Base-by-base conservation (phyloP, 1,140 invertebrate species). In the Lasioglossum albipes region DNA sequence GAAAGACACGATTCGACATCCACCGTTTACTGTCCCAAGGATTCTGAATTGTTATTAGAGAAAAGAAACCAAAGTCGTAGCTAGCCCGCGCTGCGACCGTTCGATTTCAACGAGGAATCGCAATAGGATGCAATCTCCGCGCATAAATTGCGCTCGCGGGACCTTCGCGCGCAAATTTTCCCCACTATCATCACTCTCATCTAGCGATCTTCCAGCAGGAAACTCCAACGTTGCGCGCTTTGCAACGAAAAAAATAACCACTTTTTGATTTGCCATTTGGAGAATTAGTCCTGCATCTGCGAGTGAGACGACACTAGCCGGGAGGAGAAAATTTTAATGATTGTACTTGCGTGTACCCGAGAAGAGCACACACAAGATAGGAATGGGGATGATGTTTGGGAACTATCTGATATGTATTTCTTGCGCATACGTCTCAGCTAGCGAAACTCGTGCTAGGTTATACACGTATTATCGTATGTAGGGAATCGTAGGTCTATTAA, bases 401-500 rank as follows among this genome's bases (percentile, higher is more conserved):
- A 78, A 54, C 45, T 64, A 73, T 80, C 73, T 86, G 84, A 81
- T 80, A 54, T 86, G 75, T 81, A 81, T 87, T 73, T 87, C 79
- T 87, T 80, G 79, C 85, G 83, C 86, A 82, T 84, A 88, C 84
- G 82, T 84, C 86, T 85, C 81, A 85, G 76, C 75, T 84, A 82
- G 65, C 84, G 57, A 86, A 59, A 59, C 81, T 87, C 80, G 85
- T 75, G 86, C 87, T 83, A 87, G 86, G 67, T 87, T 85, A 86
- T 65, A 68, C 82, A 84, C 84, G 84, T 85, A 88, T 85, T 84
- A 90, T 83, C 78, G 79, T 86, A 79, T 86, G 81, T 79, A 81
- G 84, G 82, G 73, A 84, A 88, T 86, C 85, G 85, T 86, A 86
- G 85, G 80, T 84, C 69, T 87, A 80, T 85, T 81, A 86, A 88